Conservation (phyloP, 2,888 invertebrate genomes). For the Darwinula stevensoni region DNA sequence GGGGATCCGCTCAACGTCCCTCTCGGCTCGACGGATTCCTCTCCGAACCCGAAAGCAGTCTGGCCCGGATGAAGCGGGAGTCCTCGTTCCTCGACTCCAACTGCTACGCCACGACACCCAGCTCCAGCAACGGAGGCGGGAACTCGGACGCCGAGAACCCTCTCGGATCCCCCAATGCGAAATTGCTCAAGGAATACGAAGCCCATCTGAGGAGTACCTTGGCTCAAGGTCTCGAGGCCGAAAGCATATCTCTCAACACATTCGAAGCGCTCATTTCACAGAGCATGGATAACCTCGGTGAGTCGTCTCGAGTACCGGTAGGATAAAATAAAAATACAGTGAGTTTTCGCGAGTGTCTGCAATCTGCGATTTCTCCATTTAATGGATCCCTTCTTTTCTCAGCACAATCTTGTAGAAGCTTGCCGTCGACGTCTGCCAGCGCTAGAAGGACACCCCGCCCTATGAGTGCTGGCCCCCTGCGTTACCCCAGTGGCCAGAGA, state of each 20-base stretch:
- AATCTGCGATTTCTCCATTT: too few species aligned
- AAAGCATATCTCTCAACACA: constrained; percentile 73
- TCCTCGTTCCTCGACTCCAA: constrained; percentile 29
- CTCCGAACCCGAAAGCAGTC: constrained; percentile 14
- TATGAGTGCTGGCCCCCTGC: too few species aligned
- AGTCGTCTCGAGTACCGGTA: too few species aligned
- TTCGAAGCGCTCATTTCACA: constrained; percentile 72
- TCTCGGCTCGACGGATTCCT: constrained; percentile 13
- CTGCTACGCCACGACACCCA: constrained; percentile 78
- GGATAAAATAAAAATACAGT: too few species aligned
- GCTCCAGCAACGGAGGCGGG: constrained; percentile 46
- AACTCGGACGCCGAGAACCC: constrained; percentile 42
- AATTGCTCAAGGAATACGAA: constrained; percentile 64
- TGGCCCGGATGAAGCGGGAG: constrained; percentile 8
- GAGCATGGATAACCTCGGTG: constrained; percentile 76
- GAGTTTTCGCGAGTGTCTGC: too few species aligned
- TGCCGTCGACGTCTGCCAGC: too few species aligned
- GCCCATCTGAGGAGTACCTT: constrained; percentile 73
- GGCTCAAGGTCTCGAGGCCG: constrained; percentile 81
- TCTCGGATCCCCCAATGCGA: constrained; percentile 39
- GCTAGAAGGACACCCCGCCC: too few species aligned
- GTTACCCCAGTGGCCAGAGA: too few species aligned
- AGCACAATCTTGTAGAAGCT: too few species aligned
- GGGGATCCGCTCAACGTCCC: constrained; percentile 5
- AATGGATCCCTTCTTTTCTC: too few species aligned